Evolutionary conservation across 2,797 vertebrate genomes (phyloP).

Genomic region (Eospalax fontanierii): DNA sequence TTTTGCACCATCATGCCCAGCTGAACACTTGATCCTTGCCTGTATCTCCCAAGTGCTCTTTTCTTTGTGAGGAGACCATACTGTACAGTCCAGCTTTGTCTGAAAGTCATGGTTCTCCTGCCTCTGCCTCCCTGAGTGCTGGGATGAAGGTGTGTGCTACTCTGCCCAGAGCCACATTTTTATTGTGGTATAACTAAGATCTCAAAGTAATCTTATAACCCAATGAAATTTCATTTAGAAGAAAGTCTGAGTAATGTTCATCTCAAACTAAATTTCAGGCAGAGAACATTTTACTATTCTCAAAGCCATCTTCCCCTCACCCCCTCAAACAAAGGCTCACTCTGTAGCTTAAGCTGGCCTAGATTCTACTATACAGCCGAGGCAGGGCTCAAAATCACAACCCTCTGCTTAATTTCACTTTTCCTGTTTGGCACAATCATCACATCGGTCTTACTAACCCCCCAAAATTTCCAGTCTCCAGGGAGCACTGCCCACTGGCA

Average conservation of each 20-base stretch:
- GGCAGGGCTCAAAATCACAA: neutral
- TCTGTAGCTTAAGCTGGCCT: neutral
- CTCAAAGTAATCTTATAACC: conserved; percentile 31
- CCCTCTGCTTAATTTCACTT: neutral
- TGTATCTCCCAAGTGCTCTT: too few species aligned
- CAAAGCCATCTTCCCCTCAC: neutral
- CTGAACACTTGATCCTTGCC: too few species aligned
- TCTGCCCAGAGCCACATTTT: neutral
- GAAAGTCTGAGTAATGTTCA: neutral
- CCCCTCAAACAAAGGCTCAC: neutral
- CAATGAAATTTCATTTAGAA: neutral
- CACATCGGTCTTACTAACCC: neutral
- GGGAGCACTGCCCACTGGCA: neutral
- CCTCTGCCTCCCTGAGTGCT: neutral
- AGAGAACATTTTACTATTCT: neutral
- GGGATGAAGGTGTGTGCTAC: neutral
- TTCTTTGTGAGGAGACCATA: too few species aligned
- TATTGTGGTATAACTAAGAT: neutral
- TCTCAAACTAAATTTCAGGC: neutral
- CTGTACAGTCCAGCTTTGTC: too few species aligned
- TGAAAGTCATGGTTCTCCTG: neutral
- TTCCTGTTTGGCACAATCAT: too few species aligned
- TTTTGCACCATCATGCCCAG: neutral
- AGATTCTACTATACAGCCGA: too few species aligned
- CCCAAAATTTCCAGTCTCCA: neutral